A percentile compares a stretch with the other conserved stretches of the same genome.
These are phyloP conservation scores for Drosophila birchii DNA, from an alignment of 2,888 invertebrate species.

Conservation along the genomic window DNA sequence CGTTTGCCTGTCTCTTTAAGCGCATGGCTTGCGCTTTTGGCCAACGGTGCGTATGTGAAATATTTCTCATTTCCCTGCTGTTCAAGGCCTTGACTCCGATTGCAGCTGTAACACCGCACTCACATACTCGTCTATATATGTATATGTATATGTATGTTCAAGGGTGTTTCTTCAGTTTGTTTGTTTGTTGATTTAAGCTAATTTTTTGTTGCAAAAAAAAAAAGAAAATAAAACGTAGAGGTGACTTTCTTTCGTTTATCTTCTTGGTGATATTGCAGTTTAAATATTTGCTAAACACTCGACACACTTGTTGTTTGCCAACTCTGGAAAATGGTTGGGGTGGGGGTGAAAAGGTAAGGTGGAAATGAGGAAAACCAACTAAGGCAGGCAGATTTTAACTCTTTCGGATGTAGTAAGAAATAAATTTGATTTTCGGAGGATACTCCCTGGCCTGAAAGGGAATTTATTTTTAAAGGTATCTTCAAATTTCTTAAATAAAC, in stretches of 20 bases:
- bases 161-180: conserved; percentile 17
- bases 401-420: conserved; percentile 11
- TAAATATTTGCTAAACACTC: conserved; percentile 61
- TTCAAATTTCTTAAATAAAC: too few relatives aligned
- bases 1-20: conserved; percentile 45
- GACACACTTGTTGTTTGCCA: conserved; percentile 55
- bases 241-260: conserved; percentile 30
- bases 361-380: neutral
- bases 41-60: conserved; percentile 67
- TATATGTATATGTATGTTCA: neutral
- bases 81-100: conserved; percentile 46
- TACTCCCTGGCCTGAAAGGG: neutral
- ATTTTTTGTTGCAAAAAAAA: conserved; percentile 47
- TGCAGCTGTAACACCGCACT: conserved; percentile 24
- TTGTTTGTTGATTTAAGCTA: conserved; percentile 64
- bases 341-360: neutral
- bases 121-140: neutral
- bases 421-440: neutral
- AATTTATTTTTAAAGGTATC: neutral
- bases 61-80: conserved; percentile 44
- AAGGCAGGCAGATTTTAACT: neutral
- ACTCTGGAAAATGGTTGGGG: conserved; percentile 16
- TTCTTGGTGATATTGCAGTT: conserved; percentile 38
- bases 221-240: neutral
- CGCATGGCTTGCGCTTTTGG: conserved; percentile 58